Conservation (phyloP, 2,113 vertebrate genomes). For the Megaptera novaeangliae region DNA sequence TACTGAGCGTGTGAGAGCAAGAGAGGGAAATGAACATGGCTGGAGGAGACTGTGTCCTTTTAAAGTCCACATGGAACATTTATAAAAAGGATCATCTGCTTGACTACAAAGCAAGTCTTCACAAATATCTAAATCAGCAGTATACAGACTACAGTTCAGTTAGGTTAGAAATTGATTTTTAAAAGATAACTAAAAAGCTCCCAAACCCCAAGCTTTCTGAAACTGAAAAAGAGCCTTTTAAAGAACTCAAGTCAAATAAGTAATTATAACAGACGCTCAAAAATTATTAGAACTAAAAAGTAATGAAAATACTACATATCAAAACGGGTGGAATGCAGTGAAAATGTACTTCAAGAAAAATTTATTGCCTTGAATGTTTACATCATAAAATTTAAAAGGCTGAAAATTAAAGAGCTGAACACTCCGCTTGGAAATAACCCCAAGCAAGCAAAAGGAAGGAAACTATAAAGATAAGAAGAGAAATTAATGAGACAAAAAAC, state of each 20-base stretch:
- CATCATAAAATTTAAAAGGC: neutral
- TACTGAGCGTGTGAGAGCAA: accelerated
- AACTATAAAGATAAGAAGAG: neutral
- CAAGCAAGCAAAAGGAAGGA: neutral
- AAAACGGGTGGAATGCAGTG: no score
- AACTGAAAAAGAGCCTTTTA: neutral
- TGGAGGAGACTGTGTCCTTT: neutral
- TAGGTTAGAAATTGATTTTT: neutral
- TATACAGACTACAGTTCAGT: neutral
- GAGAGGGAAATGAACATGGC: accelerated
- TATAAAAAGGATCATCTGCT: neutral
- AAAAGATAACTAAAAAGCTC: neutral
- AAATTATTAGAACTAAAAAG: neutral
- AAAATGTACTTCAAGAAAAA: neutral
- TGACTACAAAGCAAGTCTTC: neutral
- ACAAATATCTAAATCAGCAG: no score
- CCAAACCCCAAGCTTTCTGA: neutral
- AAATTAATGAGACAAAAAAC: neutral
- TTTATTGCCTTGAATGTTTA: neutral
- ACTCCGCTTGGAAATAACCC: neutral
- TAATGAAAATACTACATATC: neutral
- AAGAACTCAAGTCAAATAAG: neutral
- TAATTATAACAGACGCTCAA: accelerated
- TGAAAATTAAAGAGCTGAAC: neutral
- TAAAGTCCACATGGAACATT: accelerated